A percentile compares a stretch with the other conserved stretches of the same genome.
phyloP scores from a whole-genome alignment of 2,113 vertebrate genomes.

The Callochromis pleurospilus region DNA sequence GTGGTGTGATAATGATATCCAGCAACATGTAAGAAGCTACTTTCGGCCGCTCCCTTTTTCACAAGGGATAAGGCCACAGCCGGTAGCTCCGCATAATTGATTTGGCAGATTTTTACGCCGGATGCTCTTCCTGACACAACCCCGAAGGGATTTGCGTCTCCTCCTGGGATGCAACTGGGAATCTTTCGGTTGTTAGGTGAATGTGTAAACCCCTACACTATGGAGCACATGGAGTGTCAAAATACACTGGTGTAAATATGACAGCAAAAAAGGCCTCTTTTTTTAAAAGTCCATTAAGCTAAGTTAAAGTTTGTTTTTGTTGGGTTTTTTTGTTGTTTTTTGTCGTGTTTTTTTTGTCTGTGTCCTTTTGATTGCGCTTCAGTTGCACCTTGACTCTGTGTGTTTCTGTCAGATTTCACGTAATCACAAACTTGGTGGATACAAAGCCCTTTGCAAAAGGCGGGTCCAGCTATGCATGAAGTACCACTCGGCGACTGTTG shows the following conservation, averaged over 20 bases:
- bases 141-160: background rate
- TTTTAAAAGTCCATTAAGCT: conserved; percentile 23
- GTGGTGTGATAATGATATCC: conserved; percentile 4
- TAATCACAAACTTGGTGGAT: conserved; percentile 7
- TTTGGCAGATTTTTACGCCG: background rate
- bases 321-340: background rate
- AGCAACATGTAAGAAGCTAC: background rate
- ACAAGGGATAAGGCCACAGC: background rate
- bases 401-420: background rate
- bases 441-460: conserved; percentile 49
- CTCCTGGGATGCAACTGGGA: background rate
- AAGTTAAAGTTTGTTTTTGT: background rate
- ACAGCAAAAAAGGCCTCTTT: conserved; percentile 58
- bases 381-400: background rate
- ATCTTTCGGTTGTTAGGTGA: background rate
- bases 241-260: conserved; percentile 25
- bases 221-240: conserved; percentile 4
- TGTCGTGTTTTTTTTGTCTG: background rate
- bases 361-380: background rate
- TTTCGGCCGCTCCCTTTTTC: background rate
- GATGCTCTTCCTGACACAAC: background rate
- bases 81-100: background rate
- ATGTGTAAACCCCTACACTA: background rate
- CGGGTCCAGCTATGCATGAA: conserved; percentile 22
- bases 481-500: conserved; percentile 39